Evolutionary conservation across 2,888 invertebrate genomes (phyloP).

Genomic region (Sinotaia quadrata): DNA sequence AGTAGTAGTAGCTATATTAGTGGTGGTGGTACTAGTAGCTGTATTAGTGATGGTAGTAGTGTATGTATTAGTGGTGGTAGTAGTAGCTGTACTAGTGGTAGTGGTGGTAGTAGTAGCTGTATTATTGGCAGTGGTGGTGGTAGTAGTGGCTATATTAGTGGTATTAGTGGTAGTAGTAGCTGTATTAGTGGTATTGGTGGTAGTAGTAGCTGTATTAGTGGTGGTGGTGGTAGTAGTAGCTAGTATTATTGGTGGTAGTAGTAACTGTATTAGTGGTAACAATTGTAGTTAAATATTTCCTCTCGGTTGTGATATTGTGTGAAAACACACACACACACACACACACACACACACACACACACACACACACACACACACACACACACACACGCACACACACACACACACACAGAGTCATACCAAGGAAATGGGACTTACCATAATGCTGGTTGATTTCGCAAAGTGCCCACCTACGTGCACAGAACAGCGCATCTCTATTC

Average conservation of each 20-base stretch:
- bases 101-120: conserved; percentile 6
- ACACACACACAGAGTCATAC: neutral
- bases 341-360: conserved; percentile 22
- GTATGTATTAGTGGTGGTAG: conserved; percentile 19
- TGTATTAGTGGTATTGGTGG: too few species aligned
- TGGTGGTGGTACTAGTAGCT: conserved; percentile 15
- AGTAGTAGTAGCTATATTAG: conserved; percentile 1
- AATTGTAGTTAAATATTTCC: too few species aligned
- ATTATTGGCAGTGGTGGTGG: neutral
- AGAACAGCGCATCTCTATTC: too few species aligned
- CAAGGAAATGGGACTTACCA: too few species aligned
- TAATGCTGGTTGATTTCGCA: too few species aligned
- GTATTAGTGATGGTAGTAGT: conserved; percentile 23
- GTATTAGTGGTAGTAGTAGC: too few species aligned
- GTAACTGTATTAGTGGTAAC: neutral
- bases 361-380: conserved; percentile 20
- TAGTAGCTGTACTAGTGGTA: conserved; percentile 22
- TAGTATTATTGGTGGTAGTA: too few species aligned
- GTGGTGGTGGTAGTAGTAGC: conserved; percentile 23
- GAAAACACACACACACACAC: conserved; percentile 3
- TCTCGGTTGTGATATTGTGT: neutral
- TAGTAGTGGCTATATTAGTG: too few species aligned
- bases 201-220: conserved; percentile 13
- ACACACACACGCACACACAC: neutral
- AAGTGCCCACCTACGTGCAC: too few species aligned